Evolutionary conservation across 2,797 vertebrate species (phyloP), one percentile per base, ranked within the genome.

Genomic region (Danio albolineatus): DNA sequence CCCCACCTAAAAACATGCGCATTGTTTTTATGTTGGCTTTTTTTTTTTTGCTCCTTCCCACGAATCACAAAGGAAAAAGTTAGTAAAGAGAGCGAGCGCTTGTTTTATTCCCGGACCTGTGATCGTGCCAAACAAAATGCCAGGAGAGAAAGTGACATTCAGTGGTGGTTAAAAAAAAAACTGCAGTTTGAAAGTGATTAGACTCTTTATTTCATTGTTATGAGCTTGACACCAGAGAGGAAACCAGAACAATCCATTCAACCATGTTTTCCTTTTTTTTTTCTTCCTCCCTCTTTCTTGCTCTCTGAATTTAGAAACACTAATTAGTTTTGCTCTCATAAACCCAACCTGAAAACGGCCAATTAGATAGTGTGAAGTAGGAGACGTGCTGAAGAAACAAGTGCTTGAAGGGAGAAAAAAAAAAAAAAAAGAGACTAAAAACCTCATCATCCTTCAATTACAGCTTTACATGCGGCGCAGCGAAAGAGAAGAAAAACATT

Each of bases 251-350:
- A 93, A 93, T 94, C 90, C 89, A 87, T 89, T 85, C 71, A 78
- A 83, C 88, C 72, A 85, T 80, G 81, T 84, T 86, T 85, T 76
- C 83, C 76, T 79, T 89, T 89, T 87, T 89, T 87, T 85, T 41
- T 66, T 28, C 28, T 67, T 14, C 51, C 56, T 48, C 43, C 51
- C 54, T 73, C 64, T 66, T 72, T 48, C 43, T 61, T 76, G 69
- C 74, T 84, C 84, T 90, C 93, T 93, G 92, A 94, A 93, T 94
- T 92, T 95, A 95, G 93, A 92, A 94, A 95, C 92, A 90, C 93
- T 94, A 95, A 94, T 95, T 94, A 95, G 93, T 93, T 94, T 94
- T 91, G 92, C 92, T 92, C 93, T 93, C 91, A 86, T 93, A 93
- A 94, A 94, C 90, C 88, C 91, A 94, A 94, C 92, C 93, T 94